Evolutionary conservation across 1,140 invertebrate genomes (phyloP).

Genomic region (fruit fly (Drosophila melanogaster)): DNA sequence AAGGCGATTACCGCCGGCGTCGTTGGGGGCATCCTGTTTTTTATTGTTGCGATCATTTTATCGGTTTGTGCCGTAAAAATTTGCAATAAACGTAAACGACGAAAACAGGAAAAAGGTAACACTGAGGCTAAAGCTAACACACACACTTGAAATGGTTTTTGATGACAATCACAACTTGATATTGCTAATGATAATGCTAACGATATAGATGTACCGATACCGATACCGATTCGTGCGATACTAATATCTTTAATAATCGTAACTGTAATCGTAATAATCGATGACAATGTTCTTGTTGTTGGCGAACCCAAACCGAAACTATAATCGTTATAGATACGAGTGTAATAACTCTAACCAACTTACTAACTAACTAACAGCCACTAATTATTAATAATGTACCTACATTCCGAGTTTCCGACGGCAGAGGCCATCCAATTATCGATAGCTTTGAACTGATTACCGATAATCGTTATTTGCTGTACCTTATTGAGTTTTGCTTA

Average conservation of each 20-base stretch:
- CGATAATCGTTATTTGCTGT: slow-evolving; percentile 17
- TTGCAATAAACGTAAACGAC: slow-evolving; percentile 97
- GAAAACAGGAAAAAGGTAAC: slow-evolving; percentile 98
- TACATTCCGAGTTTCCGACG: background rate
- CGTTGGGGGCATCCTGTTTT: slow-evolving; percentile 97
- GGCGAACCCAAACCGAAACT: slow-evolving; percentile 27
- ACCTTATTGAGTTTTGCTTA: slow-evolving; percentile 52
- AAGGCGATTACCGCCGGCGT: slow-evolving; percentile 97
- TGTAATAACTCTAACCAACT: slow-evolving; percentile 7
- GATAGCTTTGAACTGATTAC: slow-evolving; percentile 22
- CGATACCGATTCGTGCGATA: slow-evolving; percentile 22
- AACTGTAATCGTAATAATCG: slow-evolving; percentile 16
- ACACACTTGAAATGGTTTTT: slow-evolving; percentile 83
- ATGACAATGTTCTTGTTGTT: slow-evolving; percentile 60
- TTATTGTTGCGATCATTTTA: slow-evolving; percentile 97
- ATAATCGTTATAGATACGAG: slow-evolving; percentile 16
- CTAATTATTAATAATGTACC: background rate
- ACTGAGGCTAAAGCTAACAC: slow-evolving; percentile 73
- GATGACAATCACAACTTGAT: slow-evolving; percentile 56
- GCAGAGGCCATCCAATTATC: slow-evolving; percentile 36
- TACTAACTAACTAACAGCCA: slow-evolving; percentile 16
- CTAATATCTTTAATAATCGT: slow-evolving; percentile 9
- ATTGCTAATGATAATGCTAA: slow-evolving; percentile 29
- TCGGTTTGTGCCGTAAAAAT: slow-evolving; percentile 98
- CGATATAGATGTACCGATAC: slow-evolving; percentile 23